These are phyloP conservation scores for Champsocephalus esox DNA, from an alignment of 2,797 vertebrate genomes.

Conservation along the genomic window DNA sequence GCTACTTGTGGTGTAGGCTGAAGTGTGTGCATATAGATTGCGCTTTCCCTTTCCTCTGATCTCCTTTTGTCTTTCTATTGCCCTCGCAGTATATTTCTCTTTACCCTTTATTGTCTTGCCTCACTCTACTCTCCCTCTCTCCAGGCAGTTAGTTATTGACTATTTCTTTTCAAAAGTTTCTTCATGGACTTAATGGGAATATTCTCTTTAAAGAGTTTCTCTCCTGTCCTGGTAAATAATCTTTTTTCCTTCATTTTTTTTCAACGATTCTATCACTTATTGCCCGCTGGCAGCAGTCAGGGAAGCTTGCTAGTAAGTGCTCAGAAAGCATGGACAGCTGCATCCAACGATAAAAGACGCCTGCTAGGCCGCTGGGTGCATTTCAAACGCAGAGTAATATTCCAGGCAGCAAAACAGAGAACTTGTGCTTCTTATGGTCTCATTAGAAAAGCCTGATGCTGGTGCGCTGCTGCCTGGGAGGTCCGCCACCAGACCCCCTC, in stretches of 20 bases:
- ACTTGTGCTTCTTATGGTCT: slow-evolving; percentile 80
- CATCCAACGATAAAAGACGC: slow-evolving; percentile 82
- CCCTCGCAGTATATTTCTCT: slow-evolving; percentile 41
- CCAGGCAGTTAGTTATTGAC: slow-evolving; percentile 37
- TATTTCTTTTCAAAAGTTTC: slow-evolving; percentile 59
- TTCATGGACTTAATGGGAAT: slow-evolving; percentile 69
- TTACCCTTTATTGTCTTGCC: slow-evolving; percentile 59
- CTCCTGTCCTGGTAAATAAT: slow-evolving; percentile 68
- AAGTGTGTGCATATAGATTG: slow-evolving; percentile 75
- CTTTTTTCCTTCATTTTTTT: slow-evolving; percentile 13
- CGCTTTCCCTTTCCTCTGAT: slow-evolving; percentile 49
- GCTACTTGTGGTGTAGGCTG: slow-evolving; percentile 76
- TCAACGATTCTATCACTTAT: slow-evolving; percentile 67
- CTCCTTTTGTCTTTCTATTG: slow-evolving; percentile 58
- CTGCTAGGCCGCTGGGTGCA: slow-evolving; percentile 78
- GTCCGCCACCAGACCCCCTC: slow-evolving; percentile 60
- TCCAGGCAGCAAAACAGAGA: slow-evolving; percentile 80
- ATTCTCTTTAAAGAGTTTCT: slow-evolving; percentile 73
- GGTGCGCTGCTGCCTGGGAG: slow-evolving; percentile 70
- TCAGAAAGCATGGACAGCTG: slow-evolving; percentile 82
- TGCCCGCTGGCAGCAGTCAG: slow-evolving; percentile 68
- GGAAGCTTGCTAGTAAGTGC: slow-evolving; percentile 73
- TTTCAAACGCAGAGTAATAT: slow-evolving; percentile 83
- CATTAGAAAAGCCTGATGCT: slow-evolving; percentile 77
- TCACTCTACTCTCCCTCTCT: slow-evolving; percentile 52